These are phyloP conservation scores for Musca domestica DNA, from an alignment of 1,140 invertebrate species.

Conservation along the genomic window DNA sequence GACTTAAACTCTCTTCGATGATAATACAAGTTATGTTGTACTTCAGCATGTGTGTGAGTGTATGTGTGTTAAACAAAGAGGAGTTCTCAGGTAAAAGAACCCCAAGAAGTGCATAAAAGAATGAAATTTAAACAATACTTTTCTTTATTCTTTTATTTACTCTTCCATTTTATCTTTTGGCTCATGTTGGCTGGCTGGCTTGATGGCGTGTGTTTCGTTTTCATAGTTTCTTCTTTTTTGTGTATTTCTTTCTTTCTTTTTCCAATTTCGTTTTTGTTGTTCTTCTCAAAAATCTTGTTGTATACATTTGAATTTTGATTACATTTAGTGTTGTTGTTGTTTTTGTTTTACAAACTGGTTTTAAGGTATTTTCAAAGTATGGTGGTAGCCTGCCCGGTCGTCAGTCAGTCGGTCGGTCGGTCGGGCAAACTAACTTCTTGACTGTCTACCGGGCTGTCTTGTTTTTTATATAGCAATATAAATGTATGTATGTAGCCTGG, in stretches of 20 bases:
- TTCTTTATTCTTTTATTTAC: neutral
- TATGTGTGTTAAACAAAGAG: no score
- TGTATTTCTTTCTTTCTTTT: constrained; percentile 17
- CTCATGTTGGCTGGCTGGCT: neutral
- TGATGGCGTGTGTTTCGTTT: neutral
- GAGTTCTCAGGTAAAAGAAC: no score
- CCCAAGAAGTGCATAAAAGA: no score
- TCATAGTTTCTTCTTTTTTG: neutral
- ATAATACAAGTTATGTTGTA: no score
- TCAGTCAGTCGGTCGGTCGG: neutral
- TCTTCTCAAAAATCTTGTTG: neutral
- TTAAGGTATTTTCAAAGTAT: constrained; percentile 44
- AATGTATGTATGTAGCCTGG: no score
- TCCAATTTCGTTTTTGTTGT: neutral
- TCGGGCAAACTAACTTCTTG: no score
- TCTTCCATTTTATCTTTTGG: neutral
- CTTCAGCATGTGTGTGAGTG: no score
- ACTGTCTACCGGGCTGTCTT: neutral
- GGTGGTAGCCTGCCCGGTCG: constrained; percentile 9
- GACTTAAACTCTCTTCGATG: no score
- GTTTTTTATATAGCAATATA: no score
- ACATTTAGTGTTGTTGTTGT: no score
- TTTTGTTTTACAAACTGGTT: constrained; percentile 43
- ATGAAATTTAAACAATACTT: constrained; percentile 3
- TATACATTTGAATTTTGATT: constrained; percentile 21